Evolutionary conservation across 2,888 invertebrate species (phyloP).

Genomic region (Blera fallax): DNA sequence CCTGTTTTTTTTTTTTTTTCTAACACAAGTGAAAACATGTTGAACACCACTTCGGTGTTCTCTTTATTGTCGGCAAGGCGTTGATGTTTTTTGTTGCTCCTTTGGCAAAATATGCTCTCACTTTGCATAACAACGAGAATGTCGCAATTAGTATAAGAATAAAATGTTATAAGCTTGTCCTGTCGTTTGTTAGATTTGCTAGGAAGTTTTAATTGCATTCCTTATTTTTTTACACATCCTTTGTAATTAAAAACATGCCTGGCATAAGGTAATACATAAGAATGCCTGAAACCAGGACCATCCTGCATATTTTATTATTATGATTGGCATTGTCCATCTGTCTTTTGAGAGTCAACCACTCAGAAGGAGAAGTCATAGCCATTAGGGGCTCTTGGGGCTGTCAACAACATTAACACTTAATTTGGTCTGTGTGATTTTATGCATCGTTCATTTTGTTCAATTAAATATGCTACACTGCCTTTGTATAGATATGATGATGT

Average conservation of each 20-base stretch:
- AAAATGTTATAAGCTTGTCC: not conserved
- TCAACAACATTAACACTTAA: not conserved
- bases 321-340: not conserved
- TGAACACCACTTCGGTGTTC: conserved; percentile 27
- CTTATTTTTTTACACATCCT: not conserved
- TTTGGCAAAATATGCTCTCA: not conserved
- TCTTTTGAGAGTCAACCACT: not conserved
- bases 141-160: not conserved
- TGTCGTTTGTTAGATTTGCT: not conserved
- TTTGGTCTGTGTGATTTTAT: not conserved
- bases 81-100: not conserved
- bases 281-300: not conserved
- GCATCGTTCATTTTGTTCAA: not conserved
- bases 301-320: not conserved
- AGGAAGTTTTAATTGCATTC: not conserved
- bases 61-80: conserved; percentile 13
- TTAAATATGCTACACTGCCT: not conserved
- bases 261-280: not conserved
- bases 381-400: not conserved
- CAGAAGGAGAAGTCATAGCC: not conserved
- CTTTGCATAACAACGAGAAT: conserved; percentile 1
- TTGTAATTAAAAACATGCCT: not conserved
- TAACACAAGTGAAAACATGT: conserved; percentile 21
- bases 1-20: conserved; percentile 10
- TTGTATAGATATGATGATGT: too few species aligned